Conservation (phyloP, 1,140 invertebrate species). For the Diplogasteroides magnus region DNA sequence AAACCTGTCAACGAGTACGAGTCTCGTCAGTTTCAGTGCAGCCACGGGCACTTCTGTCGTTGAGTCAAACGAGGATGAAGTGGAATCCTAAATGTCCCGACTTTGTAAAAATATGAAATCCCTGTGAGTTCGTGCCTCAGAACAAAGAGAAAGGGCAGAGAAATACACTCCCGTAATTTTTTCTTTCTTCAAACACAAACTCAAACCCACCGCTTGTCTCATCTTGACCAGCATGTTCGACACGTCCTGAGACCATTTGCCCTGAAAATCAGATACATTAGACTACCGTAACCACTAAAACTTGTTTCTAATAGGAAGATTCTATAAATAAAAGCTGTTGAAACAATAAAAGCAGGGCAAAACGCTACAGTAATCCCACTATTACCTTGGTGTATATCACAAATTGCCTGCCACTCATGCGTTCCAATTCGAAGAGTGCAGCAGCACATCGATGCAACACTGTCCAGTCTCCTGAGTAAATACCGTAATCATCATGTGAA, state of each 20-base stretch:
- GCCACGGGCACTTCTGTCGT: too few relatives aligned
- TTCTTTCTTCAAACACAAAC: too few relatives aligned
- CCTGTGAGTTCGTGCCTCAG: too few relatives aligned
- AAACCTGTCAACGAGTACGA: not conserved
- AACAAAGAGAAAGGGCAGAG: too few relatives aligned
- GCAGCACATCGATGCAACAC: conserved; percentile 30
- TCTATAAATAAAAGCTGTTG: too few relatives aligned
- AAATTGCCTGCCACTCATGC: conserved; percentile 9
- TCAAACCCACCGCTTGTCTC: not conserved
- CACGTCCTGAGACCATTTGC: conserved; percentile 10
- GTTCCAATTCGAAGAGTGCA: conserved; percentile 20
- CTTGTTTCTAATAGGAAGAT: too few relatives aligned
- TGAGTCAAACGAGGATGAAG: not conserved
- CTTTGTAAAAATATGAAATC: not conserved
- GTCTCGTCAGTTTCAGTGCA: not conserved
- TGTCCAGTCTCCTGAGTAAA: conserved; percentile 31
- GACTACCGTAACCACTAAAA: too few relatives aligned
- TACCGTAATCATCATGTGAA: not conserved
- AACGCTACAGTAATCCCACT: conserved; percentile 13
- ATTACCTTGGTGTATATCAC: not conserved
- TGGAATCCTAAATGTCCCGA: not conserved
- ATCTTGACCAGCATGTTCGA: conserved; percentile 10
- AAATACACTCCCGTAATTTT: too few relatives aligned
- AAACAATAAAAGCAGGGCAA: too few relatives aligned
- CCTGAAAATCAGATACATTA: too few relatives aligned